Percentiles rank a stretch among this genome's conserved stretches.
Conservation (phyloP, 2,797 vertebrate genomes). For the Ptychadena robeensis region DNA sequence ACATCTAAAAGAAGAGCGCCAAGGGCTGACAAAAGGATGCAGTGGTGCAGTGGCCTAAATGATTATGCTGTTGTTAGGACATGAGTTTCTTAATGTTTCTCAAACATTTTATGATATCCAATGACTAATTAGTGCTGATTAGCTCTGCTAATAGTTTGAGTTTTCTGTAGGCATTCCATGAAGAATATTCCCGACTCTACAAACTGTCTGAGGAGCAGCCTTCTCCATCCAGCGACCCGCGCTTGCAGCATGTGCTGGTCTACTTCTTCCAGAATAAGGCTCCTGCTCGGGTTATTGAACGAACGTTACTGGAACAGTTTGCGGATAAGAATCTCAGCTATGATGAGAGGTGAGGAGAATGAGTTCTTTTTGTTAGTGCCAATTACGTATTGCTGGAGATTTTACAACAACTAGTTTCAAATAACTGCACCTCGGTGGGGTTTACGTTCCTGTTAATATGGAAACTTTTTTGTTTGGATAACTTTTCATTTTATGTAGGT, state of each 20-base stretch:
- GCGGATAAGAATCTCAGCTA: conserved; percentile 95
- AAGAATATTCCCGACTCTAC: conserved; percentile 89
- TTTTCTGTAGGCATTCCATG: conserved; percentile 86
- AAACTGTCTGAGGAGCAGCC: conserved; percentile 87
- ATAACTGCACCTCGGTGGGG: too few relatives aligned
- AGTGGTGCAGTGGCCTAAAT: too few relatives aligned
- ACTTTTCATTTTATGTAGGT: too few relatives aligned
- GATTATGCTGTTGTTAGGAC: too few relatives aligned
- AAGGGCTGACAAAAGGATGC: too few relatives aligned
- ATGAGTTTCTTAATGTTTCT: too few relatives aligned
- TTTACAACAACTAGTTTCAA: too few relatives aligned
- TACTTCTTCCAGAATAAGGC: conserved; percentile 94
- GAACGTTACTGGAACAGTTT: conserved; percentile 94
- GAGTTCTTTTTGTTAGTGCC: too few relatives aligned
- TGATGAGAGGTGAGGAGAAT: conserved; percentile 84
- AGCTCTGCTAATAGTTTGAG: background rate
- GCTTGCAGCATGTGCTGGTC: conserved; percentile 89
- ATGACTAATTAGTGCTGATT: background rate
- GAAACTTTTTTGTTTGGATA: background rate
- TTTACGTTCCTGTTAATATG: too few relatives aligned
- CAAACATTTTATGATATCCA: too few relatives aligned
- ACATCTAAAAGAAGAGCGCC: too few relatives aligned
- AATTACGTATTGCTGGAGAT: too few relatives aligned
- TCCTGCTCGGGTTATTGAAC: conserved; percentile 88
- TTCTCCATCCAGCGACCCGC: conserved; percentile 83